Evolutionary conservation across 2,888 invertebrate species (phyloP), one percentile per base, ranked within the genome.

Genomic region (Phyllotreta striolata): DNA sequence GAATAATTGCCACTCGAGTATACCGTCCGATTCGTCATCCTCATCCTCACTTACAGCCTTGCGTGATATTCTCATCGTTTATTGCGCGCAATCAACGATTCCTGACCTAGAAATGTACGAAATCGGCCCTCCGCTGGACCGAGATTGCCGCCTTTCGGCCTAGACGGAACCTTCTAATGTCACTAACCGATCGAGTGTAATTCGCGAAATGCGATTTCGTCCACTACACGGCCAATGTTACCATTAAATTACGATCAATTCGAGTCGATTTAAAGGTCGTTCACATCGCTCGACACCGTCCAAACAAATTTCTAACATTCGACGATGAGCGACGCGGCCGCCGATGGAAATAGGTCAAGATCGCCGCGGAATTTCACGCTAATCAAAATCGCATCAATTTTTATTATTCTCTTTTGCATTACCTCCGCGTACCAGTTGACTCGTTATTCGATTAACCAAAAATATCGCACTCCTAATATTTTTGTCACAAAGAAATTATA

Each of bases 311-410:
- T 34, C 47, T 49, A 37, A 52, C 6, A 52, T 52, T 49, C 44
- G 7, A 1, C n/a, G 9, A 12, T 14, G 12, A 47, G 24, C 40
- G 54, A 24, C 58, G 55, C 55, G 58, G 49, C 14, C 24, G 24
- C 2, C 24, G 24, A 4, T 24, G 24, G 61, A 68, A 68, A 63
- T 68, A 61, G 68, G 68, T 68, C 66, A 68, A 68, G 68, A 66
- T 63, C 68, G 62, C 40, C 34, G 13, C 6, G 12, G 39, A 54
- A 63, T 55, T 55, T 41, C 24, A 37, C 39, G 37, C 9, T 38
- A 63, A 63, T 63, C 40, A 63, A 63, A 55, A 55, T 47, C 63
- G 47, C 63, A 63, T 63, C 40, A 59, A 63, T 59, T 55, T 58
- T 55, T 54, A 59, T 63, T 63, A 59, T 63, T 49, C 47, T 12